phyloP scores from a whole-genome alignment of 2,113 vertebrate genomes.

The Falco punctatus region DNA sequence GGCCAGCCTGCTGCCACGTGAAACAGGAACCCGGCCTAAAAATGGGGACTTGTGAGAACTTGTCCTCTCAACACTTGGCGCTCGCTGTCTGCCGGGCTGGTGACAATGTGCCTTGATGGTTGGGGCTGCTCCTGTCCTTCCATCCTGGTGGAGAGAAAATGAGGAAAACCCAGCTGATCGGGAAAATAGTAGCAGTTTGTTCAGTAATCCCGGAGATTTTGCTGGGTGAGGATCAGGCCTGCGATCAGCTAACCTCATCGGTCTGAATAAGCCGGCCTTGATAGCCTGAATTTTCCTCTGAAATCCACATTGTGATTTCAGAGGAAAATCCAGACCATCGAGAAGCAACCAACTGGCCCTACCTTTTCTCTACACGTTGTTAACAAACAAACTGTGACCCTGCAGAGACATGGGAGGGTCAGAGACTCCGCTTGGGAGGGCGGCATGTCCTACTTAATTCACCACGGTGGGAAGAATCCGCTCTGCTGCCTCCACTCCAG shows the following conservation, averaged over 20 bases:
- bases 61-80: background rate
- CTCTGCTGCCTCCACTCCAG: background rate
- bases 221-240: background rate
- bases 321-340: background rate
- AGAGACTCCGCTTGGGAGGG: background rate
- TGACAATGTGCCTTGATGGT: background rate
- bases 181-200: background rate
- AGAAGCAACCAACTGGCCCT: background rate
- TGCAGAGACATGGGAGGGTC: background rate
- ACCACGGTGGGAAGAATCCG: background rate
- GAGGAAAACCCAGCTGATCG: background rate
- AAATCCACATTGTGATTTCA: background rate
- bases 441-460: background rate
- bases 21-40: constrained; percentile 36
- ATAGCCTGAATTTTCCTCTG: background rate
- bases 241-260: background rate
- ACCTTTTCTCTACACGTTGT: background rate
- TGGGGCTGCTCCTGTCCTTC: background rate
- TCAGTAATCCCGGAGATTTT: background rate
- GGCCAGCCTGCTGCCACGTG: constrained; percentile 11
- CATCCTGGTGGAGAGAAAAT: background rate
- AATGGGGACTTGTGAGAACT: background rate
- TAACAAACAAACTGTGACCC: background rate
- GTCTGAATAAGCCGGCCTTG: background rate
- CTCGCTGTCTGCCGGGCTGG: background rate